Conservation (phyloP, 2,113 vertebrate genomes). For the Empidonax alnorum region DNA sequence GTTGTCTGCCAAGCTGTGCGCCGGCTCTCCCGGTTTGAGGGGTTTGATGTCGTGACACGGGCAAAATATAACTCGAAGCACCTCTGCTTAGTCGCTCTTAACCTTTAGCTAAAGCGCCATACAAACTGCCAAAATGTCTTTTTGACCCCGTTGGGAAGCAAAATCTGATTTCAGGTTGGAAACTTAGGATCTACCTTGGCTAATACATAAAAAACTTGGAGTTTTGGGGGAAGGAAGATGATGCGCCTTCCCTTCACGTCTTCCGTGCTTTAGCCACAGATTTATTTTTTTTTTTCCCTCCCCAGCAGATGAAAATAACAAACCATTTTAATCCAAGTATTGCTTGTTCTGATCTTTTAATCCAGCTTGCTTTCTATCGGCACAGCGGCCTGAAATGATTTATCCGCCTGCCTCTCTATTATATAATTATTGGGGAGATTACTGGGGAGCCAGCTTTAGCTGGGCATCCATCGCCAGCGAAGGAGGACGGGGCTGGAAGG, state of each 20-base stretch:
- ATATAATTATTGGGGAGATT: constrained; percentile 67
- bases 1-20: rapidly evolving
- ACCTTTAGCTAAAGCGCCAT: neutral
- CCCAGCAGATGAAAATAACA: constrained; percentile 4
- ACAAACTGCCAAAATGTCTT: neutral
- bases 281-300: neutral
- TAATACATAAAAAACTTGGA: rapidly evolving
- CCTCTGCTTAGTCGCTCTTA: rapidly evolving
- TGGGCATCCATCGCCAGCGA: neutral
- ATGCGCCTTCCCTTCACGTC: rapidly evolving
- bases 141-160: neutral
- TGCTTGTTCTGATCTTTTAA: constrained; percentile 61
- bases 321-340: constrained; percentile 56
- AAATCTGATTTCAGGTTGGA: neutral
- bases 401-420: constrained; percentile 28
- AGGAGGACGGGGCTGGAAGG: neutral
- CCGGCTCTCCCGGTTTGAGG: neutral
- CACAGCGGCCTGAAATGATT: constrained; percentile 16
- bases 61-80: neutral
- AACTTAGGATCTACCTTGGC: neutral
- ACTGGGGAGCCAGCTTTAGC: constrained; percentile 23
- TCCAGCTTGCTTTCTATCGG: constrained; percentile 49
- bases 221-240: neutral
- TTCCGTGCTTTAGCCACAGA: neutral
- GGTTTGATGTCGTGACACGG: neutral